phyloP scores from a whole-genome alignment of 2,888 invertebrate species.

The Microctonus brassicae region DNA sequence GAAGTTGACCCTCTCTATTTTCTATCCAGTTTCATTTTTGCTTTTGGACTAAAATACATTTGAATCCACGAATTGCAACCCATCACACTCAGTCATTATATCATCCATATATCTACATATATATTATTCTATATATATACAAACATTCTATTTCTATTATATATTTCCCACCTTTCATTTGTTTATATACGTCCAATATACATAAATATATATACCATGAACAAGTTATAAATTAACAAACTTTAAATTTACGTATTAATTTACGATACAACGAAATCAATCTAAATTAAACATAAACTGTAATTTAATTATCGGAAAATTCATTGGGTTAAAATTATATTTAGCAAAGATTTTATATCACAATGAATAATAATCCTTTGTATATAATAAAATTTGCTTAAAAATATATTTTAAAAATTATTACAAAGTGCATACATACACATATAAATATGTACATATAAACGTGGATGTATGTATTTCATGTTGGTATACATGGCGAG shows the following conservation, averaged over 20 bases:
- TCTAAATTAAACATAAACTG: neutral
- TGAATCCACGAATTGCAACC: conserved; percentile 6
- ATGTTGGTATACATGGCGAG: neutral
- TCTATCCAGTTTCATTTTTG: conserved; percentile 12
- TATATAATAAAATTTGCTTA: neutral
- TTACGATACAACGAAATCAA: conserved; percentile 20
- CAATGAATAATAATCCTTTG: too few relatives aligned
- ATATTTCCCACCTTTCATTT: neutral
- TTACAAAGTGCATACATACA: too few relatives aligned
- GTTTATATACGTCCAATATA: neutral
- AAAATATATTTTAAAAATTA: neutral
- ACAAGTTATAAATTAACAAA: conserved; percentile 19
- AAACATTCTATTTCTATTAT: conserved; percentile 17
- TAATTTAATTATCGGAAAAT: neutral
- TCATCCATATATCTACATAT: neutral
- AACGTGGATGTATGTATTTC: too few relatives aligned
- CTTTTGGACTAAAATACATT: neutral
- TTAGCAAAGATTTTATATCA: neutral
- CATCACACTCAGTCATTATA: conserved; percentile 14
- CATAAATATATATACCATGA: neutral
- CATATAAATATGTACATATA: neutral
- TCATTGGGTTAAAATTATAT: neutral
- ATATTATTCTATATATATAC: conserved; percentile 4
- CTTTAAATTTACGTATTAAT: conserved; percentile 24
- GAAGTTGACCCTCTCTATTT: conserved; percentile 6